Conservation (phyloP, 2,888 invertebrate species). For the Lagria hirta region DNA sequence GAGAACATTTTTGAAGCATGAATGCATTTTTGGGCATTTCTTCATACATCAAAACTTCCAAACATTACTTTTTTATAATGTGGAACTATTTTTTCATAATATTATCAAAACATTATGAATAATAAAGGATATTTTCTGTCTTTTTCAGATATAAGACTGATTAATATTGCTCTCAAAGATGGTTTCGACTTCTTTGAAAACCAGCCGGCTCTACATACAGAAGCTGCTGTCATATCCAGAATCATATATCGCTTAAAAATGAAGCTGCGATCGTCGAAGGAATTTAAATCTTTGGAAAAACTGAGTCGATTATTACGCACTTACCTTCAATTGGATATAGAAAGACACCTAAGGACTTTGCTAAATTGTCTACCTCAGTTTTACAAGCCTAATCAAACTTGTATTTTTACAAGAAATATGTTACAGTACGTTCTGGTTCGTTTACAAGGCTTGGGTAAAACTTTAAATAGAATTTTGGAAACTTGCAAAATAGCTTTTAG, state of each 20-base stretch:
- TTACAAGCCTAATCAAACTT: constrained; percentile 27
- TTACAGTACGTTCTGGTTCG: constrained; percentile 54
- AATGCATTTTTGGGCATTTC: no score
- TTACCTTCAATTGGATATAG: constrained; percentile 49
- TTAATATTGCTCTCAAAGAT: constrained; percentile 32
- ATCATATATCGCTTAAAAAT: constrained; percentile 55
- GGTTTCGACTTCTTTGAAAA: constrained; percentile 38
- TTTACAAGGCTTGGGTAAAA: constrained; percentile 55
- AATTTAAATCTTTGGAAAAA: constrained; percentile 56
- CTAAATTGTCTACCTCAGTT: constrained; percentile 30
- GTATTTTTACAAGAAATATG: constrained; percentile 55
- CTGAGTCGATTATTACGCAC: constrained; percentile 52
- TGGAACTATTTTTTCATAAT: no score
- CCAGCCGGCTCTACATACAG: constrained; percentile 46
- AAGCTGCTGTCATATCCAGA: constrained; percentile 53
- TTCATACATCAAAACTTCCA: no score
- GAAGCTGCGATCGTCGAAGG: constrained; percentile 57
- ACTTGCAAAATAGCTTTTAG: constrained; percentile 47
- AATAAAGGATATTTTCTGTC: constrained; percentile 3
- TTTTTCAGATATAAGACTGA: constrained; percentile 37
- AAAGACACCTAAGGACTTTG: constrained; percentile 40
- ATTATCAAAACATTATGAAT: constrained; percentile 2
- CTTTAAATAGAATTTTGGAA: constrained; percentile 52
- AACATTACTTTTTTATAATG: no score
- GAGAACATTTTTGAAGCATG: no score